These are phyloP conservation scores for Sciurus vulgaris DNA, from an alignment of 2,797 vertebrate species.

Conservation along the genomic window DNA sequence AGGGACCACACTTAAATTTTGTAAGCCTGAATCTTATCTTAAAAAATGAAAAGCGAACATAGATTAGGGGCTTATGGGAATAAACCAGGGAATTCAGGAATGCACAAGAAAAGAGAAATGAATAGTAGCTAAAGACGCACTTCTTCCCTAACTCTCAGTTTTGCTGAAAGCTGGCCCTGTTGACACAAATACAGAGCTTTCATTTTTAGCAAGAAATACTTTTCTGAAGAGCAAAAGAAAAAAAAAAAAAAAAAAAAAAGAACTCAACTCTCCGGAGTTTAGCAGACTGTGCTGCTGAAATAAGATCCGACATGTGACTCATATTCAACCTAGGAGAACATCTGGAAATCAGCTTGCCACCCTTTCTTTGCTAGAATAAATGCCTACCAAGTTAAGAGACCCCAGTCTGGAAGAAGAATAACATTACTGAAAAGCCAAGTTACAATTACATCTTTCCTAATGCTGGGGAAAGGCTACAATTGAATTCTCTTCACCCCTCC, in stretches of 20 bases:
- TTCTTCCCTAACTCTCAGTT: constrained; percentile 62
- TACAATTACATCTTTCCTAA: not conserved
- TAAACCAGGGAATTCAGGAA: not conserved
- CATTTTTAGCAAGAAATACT: constrained; percentile 45
- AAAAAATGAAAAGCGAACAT: constrained; percentile 9
- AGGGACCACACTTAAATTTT: constrained; percentile 4
- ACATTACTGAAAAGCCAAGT: not conserved
- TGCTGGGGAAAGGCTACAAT: not conserved
- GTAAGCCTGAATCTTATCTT: constrained; percentile 7
- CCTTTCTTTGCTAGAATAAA: constrained; percentile 65
- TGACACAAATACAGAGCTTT: constrained; percentile 63
- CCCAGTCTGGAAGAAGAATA: constrained; percentile 14
- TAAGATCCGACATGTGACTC: constrained; percentile 13
- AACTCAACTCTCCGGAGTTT: constrained; percentile 32
- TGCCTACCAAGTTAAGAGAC: constrained; percentile 12
- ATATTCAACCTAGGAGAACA: constrained; percentile 49
- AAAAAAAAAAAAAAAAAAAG: constrained; percentile 55
- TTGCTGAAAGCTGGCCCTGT: constrained; percentile 43
- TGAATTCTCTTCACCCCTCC: not conserved
- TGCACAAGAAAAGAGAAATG: constrained; percentile 3
- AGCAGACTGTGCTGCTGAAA: constrained; percentile 46
- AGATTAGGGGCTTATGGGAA: not conserved
- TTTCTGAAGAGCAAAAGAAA: constrained; percentile 57
- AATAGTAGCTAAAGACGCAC: constrained; percentile 12
- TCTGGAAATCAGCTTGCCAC: constrained; percentile 60